These are phyloP conservation scores for Beaufortia kweichowensis DNA, from an alignment of 2,113 vertebrate species.

Conservation along the genomic window DNA sequence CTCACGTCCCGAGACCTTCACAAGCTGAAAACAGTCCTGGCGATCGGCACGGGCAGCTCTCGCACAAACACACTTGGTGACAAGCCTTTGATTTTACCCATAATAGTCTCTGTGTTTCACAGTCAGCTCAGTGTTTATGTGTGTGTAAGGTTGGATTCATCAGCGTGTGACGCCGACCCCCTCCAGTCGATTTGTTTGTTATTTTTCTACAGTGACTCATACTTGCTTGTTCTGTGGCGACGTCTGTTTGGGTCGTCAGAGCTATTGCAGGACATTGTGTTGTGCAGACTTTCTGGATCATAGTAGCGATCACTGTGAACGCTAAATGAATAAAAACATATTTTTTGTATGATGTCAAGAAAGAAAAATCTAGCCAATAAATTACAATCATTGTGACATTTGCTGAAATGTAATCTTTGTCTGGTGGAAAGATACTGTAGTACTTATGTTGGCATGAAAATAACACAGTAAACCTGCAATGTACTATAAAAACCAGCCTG, in stretches of 20 bases:
- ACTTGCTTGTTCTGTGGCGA: background rate
- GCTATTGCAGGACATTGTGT: background rate
- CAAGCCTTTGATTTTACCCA: constrained; percentile 46
- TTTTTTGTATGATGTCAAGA: background rate
- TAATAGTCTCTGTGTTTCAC: constrained; percentile 26
- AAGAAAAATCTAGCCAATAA: background rate
- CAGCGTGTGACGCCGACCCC: constrained; percentile 28
- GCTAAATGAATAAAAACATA: background rate
- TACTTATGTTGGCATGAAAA: constrained; percentile 4
- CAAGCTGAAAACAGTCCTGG: constrained; percentile 17
- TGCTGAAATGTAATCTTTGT: background rate
- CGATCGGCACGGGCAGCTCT: constrained; percentile 25
- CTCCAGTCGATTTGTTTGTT: constrained; percentile 32
- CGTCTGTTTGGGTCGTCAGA: constrained; percentile 1
- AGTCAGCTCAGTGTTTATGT: constrained; percentile 30
- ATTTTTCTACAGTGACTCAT: constrained; percentile 23
- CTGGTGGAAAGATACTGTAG: constrained; percentile 1
- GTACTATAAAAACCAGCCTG: background rate
- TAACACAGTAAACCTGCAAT: background rate
- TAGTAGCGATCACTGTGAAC: background rate
- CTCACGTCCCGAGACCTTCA: constrained; percentile 17
- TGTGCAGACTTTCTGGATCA: constrained; percentile 12
- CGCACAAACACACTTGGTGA: constrained; percentile 37
- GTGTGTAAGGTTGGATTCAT: constrained; percentile 18
- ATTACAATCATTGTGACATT: constrained; percentile 18